Conservation (phyloP, 2,888 invertebrate genomes). For the Acronicta psi region DNA sequence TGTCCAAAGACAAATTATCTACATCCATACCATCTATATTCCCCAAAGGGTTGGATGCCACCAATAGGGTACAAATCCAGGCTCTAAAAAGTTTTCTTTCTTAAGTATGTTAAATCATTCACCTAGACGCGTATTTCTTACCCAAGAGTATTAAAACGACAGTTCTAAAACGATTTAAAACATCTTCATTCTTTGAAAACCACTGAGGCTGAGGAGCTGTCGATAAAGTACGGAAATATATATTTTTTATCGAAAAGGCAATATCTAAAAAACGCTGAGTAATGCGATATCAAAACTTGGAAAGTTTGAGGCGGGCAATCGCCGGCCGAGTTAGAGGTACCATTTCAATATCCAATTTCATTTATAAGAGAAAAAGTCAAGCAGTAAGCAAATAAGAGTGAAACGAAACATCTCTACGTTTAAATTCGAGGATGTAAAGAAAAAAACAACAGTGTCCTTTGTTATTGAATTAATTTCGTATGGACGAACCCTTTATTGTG, state of each 20-base stretch:
- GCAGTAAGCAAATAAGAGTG: slow-evolving; percentile 35
- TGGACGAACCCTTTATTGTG: slow-evolving; percentile 76
- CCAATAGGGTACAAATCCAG: too few relatives aligned
- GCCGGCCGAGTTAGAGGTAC: slow-evolving; percentile 41
- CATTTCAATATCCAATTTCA: slow-evolving; percentile 52
- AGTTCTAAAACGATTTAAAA: slow-evolving; percentile 37
- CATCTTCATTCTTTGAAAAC: slow-evolving; percentile 31
- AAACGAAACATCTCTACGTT: slow-evolving; percentile 41
- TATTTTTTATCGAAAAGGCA: slow-evolving; percentile 44
- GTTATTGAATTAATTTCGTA: slow-evolving; percentile 82
- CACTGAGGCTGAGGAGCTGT: slow-evolving; percentile 27
- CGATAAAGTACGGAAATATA: slow-evolving; percentile 45
- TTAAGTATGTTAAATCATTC: slow-evolving; percentile 4
- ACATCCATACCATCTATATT: too few relatives aligned
- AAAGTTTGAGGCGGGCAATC: slow-evolving; percentile 39
- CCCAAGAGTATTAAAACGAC: slow-evolving; percentile 33
- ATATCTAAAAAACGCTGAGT: slow-evolving; percentile 49
- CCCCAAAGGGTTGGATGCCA: too few relatives aligned
- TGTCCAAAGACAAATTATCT: not conserved
- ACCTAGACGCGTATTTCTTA: slow-evolving; percentile 22
- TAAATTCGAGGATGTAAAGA: slow-evolving; percentile 58
- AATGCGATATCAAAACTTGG: slow-evolving; percentile 46
- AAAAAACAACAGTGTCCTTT: slow-evolving; percentile 73
- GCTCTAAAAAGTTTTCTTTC: not conserved
- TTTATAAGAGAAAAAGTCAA: slow-evolving; percentile 39